These are phyloP conservation scores for Cataglyphis cursor DNA, from an alignment of 2,888 invertebrate genomes.

Conservation along the genomic window DNA sequence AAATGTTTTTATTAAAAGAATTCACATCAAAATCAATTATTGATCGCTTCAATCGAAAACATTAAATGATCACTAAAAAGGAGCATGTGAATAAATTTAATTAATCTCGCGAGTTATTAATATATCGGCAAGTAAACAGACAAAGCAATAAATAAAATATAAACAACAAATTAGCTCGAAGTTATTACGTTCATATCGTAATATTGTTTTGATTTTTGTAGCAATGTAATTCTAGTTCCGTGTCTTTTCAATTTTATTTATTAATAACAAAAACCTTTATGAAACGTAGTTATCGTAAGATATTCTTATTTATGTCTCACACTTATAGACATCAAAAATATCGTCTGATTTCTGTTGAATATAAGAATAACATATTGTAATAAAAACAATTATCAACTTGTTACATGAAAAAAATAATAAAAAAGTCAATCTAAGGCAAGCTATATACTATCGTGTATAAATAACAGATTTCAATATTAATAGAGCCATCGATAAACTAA, in stretches of 20 bases:
- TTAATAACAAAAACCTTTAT: constrained; percentile 38
- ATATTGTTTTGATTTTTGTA: background rate
- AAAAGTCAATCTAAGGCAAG: constrained; percentile 6
- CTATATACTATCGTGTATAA: background rate
- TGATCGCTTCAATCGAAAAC: background rate
- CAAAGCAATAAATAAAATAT: background rate
- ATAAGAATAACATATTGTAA: constrained; percentile 33
- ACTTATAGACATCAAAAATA: constrained; percentile 15
- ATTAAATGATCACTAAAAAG: background rate
- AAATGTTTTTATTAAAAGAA: background rate
- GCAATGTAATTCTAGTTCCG: constrained; percentile 6
- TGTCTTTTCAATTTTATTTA: constrained; percentile 13
- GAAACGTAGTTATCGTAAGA: constrained; percentile 1
- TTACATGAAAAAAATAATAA: constrained; percentile 34
- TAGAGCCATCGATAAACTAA: constrained; percentile 19
- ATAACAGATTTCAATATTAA: constrained; percentile 42
- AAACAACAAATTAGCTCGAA: background rate
- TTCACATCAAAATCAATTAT: background rate
- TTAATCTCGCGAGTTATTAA: background rate
- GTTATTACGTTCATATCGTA: background rate
- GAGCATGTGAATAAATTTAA: background rate
- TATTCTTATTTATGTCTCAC: constrained; percentile 26
- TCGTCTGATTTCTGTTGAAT: background rate
- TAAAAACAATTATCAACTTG: constrained; percentile 50
- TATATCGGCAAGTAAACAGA: background rate